Evolutionary conservation across 2,113 vertebrate genomes (phyloP).

Genomic region (Procavia capensis): DNA sequence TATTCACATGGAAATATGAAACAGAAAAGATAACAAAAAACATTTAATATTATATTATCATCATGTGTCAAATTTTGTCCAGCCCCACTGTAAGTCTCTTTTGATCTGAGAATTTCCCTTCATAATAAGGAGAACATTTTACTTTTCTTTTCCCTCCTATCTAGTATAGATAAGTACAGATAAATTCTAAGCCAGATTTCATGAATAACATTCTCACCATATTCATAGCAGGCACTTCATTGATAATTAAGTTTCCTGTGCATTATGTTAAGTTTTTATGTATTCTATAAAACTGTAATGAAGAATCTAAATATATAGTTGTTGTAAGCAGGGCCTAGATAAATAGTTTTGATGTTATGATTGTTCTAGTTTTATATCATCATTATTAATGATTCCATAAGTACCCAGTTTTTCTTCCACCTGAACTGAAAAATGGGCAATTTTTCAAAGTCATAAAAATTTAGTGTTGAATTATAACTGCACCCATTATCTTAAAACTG

Average conservation of each 20-base stretch:
- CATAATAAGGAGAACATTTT: background rate
- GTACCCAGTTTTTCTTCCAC: constrained; percentile 54
- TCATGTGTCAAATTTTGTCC: background rate
- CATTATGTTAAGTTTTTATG: constrained; percentile 61
- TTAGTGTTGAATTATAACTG: constrained; percentile 67
- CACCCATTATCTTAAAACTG: constrained; percentile 67
- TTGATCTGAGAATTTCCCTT: background rate
- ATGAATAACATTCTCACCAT: constrained; percentile 54
- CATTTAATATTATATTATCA: background rate
- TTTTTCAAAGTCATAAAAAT: constrained; percentile 75
- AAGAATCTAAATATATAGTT: constrained; percentile 64
- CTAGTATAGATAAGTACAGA: background rate
- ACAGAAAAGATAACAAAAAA: background rate
- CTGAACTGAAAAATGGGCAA: constrained; percentile 64
- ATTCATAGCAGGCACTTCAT: constrained; percentile 68
- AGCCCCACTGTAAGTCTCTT: background rate
- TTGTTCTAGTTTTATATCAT: constrained; percentile 65
- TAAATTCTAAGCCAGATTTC: constrained; percentile 54
- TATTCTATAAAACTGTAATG: constrained; percentile 63
- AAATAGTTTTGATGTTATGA: constrained; percentile 72
- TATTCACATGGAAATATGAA: background rate
- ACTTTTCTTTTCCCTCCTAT: background rate
- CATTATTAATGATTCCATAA: constrained; percentile 73
- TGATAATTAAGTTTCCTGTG: constrained; percentile 66
- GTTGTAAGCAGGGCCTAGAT: constrained; percentile 49